phyloP scores from a whole-genome alignment of 2,113 vertebrate species.

The Amphilophus citrinellus region DNA sequence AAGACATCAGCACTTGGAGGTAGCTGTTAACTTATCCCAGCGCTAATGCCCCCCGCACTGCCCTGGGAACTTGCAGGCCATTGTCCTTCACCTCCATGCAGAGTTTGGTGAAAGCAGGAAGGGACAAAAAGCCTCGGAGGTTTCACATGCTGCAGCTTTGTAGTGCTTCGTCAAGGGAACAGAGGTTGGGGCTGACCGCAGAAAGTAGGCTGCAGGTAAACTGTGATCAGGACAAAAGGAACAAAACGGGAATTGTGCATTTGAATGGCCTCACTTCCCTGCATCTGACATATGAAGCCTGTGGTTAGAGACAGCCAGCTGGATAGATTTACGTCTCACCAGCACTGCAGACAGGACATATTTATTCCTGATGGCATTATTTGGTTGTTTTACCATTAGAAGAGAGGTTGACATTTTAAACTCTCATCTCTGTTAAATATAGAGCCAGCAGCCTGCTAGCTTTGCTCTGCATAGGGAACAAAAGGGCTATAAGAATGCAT shows the following conservation, averaged over 20 bases:
- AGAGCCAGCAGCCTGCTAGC: not conserved
- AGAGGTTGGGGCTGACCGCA: slow-evolving; percentile 30
- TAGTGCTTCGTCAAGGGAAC: slow-evolving; percentile 54
- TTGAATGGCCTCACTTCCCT: slow-evolving; percentile 64
- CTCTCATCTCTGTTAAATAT: not conserved
- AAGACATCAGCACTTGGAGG: slow-evolving; percentile 70
- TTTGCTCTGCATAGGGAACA: not conserved
- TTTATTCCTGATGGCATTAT: slow-evolving; percentile 5
- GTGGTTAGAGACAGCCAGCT: slow-evolving; percentile 34
- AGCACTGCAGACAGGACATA: slow-evolving; percentile 15
- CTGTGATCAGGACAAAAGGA: slow-evolving; percentile 67
- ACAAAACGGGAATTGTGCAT: slow-evolving; percentile 77
- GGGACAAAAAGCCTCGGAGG: slow-evolving; percentile 62
- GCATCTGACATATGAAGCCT: slow-evolving; percentile 67
- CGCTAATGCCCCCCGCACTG: slow-evolving; percentile 55
- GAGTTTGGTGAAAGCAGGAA: slow-evolving; percentile 58
- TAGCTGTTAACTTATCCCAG: slow-evolving; percentile 71
- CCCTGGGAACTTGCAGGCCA: slow-evolving; percentile 69
- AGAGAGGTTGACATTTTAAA: not conserved
- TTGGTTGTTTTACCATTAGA: not conserved
- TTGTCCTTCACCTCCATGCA: slow-evolving; percentile 67
- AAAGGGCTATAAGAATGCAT: too few species aligned
- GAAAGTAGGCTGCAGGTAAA: slow-evolving; percentile 76
- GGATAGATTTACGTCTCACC: slow-evolving; percentile 59
- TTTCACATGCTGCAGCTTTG: slow-evolving; percentile 75